A percentile compares a stretch with the other conserved stretches of the same genome.
phyloP scores from a whole-genome alignment of 2,113 vertebrate genomes.

The Protobothrops flavoviridis region DNA sequence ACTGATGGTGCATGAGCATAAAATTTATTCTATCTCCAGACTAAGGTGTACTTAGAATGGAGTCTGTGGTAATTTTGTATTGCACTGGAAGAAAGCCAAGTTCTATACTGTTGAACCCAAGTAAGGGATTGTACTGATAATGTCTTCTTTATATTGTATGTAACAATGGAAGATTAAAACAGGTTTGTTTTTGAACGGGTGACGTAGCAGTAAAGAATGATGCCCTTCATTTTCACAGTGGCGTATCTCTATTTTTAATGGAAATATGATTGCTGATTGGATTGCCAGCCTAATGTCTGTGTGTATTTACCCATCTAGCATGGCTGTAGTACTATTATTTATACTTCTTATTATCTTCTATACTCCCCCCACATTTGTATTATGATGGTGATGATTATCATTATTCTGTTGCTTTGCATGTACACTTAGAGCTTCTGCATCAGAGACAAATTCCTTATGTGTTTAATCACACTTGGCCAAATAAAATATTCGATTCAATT shows the following conservation, averaged over 20 bases:
- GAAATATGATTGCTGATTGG: constrained; percentile 55
- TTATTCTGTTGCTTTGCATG: neutral
- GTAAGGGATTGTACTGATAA: neutral
- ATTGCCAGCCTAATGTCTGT: constrained; percentile 26
- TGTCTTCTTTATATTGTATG: constrained; percentile 39
- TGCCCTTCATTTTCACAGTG: constrained; percentile 10
- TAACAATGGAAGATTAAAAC: constrained; percentile 51
- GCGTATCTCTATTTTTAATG: constrained; percentile 52
- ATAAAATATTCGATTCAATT: neutral
- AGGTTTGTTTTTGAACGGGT: neutral
- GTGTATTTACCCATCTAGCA: neutral
- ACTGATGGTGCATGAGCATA: neutral
- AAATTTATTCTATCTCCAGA: rapidly evolving
- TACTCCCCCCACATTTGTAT: neutral
- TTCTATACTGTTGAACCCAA: neutral
- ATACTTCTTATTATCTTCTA: neutral
- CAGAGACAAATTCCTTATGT: neutral
- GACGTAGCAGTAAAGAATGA: constrained; percentile 44
- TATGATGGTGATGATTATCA: neutral
- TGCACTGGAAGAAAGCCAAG: constrained; percentile 25
- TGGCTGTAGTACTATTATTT: neutral
- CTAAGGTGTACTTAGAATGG: constrained; percentile 16
- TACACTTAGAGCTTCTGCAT: neutral
- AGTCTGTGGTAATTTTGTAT: constrained; percentile 9
- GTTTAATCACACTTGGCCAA: neutral